Base-by-base conservation (phyloP, 2,888 invertebrate species). In the Orthosia incerta region DNA sequence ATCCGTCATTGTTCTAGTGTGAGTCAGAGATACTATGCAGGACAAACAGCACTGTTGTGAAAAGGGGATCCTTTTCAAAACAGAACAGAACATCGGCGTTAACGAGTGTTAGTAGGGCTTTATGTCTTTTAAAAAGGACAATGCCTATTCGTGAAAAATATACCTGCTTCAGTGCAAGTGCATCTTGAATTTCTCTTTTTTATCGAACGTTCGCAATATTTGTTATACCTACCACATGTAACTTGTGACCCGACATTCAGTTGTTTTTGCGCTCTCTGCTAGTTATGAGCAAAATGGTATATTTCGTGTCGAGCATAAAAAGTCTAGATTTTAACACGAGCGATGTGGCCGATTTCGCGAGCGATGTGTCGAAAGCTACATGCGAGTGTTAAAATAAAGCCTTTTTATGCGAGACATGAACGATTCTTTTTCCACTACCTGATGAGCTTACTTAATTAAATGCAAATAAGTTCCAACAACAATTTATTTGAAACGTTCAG, bases 51-150 rank as follows among this genome's bases (percentile, higher is more conserved):
- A 2, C 3, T 20, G 18, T 62, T 46, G n/a, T n/a, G n/a, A n/a
- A n/a, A n/a, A n/a, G n/a, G n/a, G n/a, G n/a, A n/a, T 18, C 5
- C 39, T 48, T 55, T 48, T 16, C 61, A 46, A 9, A 20, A 55
- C 46, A 13, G n/a, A 20, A 55, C 46, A 13, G n/a, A 62, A 39
- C 2, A 62, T 15, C 46, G 11, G 16, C 26, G 45, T 65, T 50
- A 20, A 15, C 26, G 50, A 4, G 50, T 26, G 4, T n/a, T 16
- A 20, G 56, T 76, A 16, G 20, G 18, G 20, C 15, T 45, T 45
- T 3, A 23, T 55, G 39, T 55, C 55, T 56, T 78, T 20, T 20
- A 11, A 60, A 69, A 20, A 53, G 23, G 53, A 23, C 67, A 51
- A 51, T 53, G 26, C 20, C 15, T 18, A 48, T 39, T 55, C 18